Conservation (phyloP, 2,113 vertebrate species). For the Alosa alosa region DNA sequence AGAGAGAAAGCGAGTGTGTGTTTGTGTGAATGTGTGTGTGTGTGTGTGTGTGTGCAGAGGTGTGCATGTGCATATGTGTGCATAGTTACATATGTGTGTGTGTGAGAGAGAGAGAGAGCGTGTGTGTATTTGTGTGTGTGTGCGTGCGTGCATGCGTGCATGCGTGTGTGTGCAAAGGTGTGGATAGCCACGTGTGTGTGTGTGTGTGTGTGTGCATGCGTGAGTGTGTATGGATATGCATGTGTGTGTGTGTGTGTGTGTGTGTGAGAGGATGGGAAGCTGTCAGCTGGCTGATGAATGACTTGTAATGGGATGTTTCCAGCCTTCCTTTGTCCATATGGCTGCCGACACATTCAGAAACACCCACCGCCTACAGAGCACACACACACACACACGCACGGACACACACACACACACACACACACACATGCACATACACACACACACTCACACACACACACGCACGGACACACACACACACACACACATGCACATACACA, state of each 20-base stretch:
- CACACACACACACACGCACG: neutral
- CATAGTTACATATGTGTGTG: neutral
- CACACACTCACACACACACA: no score
- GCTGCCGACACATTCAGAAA: slow-evolving; percentile 80
- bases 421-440: no score
- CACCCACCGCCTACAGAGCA: slow-evolving; percentile 69
- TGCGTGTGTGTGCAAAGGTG: no score
- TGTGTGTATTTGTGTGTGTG: neutral
- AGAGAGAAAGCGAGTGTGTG: no score
- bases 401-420: slow-evolving; percentile 1
- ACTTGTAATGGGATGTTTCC: slow-evolving; percentile 94
- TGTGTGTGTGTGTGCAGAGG: neutral
- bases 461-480: neutral
- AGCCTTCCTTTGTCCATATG: slow-evolving; percentile 84
- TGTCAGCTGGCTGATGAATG: slow-evolving; percentile 87
- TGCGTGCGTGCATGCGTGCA: neutral
- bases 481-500: neutral
- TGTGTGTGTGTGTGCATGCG: neutral
- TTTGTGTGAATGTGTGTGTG: neutral
- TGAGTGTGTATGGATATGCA: neutral
- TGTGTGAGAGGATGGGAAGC: slow-evolving; percentile 36
- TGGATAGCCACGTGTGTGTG: neutral
- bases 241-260: neutral
- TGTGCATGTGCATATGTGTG: neutral
- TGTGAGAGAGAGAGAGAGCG: neutral